A percentile compares a stretch with the other conserved stretches of the same genome.
Conservation (phyloP, 2,113 vertebrate species). For the Etheostoma cragini region DNA sequence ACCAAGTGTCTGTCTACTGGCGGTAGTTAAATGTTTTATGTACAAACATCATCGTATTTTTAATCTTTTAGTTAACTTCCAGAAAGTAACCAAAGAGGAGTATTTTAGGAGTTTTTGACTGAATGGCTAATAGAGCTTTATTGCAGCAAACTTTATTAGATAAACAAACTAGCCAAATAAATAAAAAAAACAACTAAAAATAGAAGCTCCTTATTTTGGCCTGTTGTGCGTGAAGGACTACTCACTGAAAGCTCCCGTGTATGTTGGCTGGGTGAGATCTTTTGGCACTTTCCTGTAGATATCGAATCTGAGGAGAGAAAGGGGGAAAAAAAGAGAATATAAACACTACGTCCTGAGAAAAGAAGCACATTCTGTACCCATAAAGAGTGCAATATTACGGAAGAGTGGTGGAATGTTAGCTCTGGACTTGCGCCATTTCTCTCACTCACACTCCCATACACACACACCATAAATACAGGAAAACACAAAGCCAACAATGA, state of each 20-base stretch:
- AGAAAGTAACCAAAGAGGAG: not conserved
- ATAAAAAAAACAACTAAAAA: not conserved
- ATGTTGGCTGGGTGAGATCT: slow-evolving; percentile 99
- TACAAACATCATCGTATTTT: not conserved
- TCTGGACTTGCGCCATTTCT: slow-evolving; percentile 71
- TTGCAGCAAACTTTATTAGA: not conserved
- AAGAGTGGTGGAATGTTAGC: slow-evolving; percentile 80
- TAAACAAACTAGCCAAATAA: slow-evolving; percentile 1
- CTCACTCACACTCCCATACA: slow-evolving; percentile 52
- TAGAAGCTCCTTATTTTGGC: not conserved
- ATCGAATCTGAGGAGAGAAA: slow-evolving; percentile 90
- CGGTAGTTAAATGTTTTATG: not conserved
- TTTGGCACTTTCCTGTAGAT: slow-evolving; percentile 99
- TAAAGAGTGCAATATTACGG: slow-evolving; percentile 73
- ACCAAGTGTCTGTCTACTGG: not conserved
- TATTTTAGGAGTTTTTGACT: not conserved
- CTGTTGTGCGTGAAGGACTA: slow-evolving; percentile 60
- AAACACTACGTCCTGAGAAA: slow-evolving; percentile 74
- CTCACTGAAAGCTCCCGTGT: slow-evolving; percentile 99
- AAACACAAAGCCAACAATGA: slow-evolving; percentile 29
- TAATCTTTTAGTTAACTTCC: not conserved
- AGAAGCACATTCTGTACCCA: slow-evolving; percentile 82
- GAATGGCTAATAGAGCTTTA: not conserved
- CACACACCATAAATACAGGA: slow-evolving; percentile 33
- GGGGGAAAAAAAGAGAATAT: slow-evolving; percentile 53